Evolutionary conservation across 2,113 vertebrate species (phyloP).

Genomic region (Irena cyanogastra): DNA sequence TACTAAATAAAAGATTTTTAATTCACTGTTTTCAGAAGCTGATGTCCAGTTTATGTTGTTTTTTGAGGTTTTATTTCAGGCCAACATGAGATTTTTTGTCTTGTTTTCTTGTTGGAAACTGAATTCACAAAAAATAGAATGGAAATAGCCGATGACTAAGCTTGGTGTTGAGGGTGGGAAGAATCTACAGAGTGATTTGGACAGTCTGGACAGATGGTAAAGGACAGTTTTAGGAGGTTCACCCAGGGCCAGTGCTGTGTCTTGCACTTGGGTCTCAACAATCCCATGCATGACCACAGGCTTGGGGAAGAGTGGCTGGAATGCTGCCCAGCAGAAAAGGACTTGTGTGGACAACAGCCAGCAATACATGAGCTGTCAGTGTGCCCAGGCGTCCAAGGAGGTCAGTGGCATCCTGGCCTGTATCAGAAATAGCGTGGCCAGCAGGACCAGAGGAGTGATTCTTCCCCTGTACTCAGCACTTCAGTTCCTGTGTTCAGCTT

Average conservation of each 20-base stretch:
- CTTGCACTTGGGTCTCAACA: background rate
- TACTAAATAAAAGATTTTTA: background rate
- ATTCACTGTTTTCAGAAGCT: background rate
- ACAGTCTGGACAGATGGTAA: background rate
- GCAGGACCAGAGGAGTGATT: background rate
- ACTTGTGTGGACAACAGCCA: background rate
- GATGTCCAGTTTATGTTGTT: background rate
- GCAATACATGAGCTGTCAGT: background rate
- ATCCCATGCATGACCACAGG: background rate
- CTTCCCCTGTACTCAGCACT: background rate
- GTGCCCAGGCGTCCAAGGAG: background rate
- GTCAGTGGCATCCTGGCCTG: background rate
- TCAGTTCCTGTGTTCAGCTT: background rate
- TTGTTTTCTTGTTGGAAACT: background rate
- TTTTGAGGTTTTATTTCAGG: background rate
- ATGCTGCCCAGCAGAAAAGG: background rate
- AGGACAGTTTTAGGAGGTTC: background rate
- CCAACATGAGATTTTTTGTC: background rate
- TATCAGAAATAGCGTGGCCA: background rate
- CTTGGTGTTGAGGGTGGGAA: background rate
- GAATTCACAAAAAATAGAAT: background rate
- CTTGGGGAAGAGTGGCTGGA: background rate
- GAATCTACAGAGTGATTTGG: background rate
- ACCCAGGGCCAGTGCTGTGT: background rate
- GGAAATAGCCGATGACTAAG: background rate